Conservation (phyloP, 2,797 vertebrate species). For the Ctenosaura bakeri region DNA sequence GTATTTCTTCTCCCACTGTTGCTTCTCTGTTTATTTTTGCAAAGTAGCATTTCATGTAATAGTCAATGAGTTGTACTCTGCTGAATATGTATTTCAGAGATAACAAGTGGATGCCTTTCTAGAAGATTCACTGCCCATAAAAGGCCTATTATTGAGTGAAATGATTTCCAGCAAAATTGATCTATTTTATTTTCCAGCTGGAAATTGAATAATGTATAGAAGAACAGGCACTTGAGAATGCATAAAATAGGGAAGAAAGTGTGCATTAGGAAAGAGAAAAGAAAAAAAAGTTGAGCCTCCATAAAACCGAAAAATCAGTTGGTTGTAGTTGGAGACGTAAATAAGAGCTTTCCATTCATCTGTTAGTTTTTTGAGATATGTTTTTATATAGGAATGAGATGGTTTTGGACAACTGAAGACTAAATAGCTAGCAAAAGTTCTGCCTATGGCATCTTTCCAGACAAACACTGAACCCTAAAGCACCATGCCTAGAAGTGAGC, state of each 20-base stretch:
- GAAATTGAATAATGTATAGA: slow-evolving; percentile 24
- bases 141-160: slow-evolving; percentile 34
- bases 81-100: slow-evolving; percentile 37
- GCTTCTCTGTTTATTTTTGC: not conserved
- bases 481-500: not conserved
- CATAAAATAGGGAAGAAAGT: not conserved
- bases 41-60: not conserved
- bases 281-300: not conserved
- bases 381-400: slow-evolving; percentile 20
- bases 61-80: slow-evolving; percentile 33
- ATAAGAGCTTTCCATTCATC: slow-evolving; percentile 1
- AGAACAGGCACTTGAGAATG: slow-evolving; percentile 3
- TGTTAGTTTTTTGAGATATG: not conserved
- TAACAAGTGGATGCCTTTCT: slow-evolving; percentile 35
- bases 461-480: slow-evolving; percentile 15
- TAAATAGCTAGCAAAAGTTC: slow-evolving; percentile 22
- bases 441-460: slow-evolving; percentile 9
- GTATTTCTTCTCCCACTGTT: not conserved
- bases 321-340: slow-evolving; percentile 29
- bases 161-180: slow-evolving; percentile 31
- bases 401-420: slow-evolving; percentile 28
- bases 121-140: slow-evolving; percentile 24
- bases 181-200: slow-evolving; percentile 33
- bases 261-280: not conserved
- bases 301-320: slow-evolving; percentile 24